Evolutionary conservation across 1,140 invertebrate genomes (phyloP).

Genomic region (Meloidogyne exigua): DNA sequence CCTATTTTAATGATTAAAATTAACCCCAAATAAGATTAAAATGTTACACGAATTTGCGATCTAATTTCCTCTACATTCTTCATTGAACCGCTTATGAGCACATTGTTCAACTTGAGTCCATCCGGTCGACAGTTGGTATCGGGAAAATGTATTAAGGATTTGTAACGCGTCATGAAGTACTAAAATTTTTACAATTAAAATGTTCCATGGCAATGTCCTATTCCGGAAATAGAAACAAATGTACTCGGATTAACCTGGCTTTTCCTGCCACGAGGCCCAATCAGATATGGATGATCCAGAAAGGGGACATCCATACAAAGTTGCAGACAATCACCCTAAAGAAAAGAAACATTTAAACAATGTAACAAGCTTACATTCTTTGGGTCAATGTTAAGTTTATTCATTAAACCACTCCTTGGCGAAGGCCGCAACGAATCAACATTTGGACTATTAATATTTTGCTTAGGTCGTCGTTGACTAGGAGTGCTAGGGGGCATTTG

Average conservation of each 20-base stretch:
- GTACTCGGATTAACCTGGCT: conserved; percentile 12
- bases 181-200: not conserved
- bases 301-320: conserved; percentile 37
- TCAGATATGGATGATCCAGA: conserved; percentile 38
- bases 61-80: conserved; percentile 38
- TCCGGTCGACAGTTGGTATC: conserved; percentile 28
- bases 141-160: conserved; percentile 36
- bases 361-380: not conserved
- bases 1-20: not conserved
- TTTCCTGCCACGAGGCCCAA: conserved; percentile 34
- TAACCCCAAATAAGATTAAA: not conserved
- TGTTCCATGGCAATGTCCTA: too few species aligned
- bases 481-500: not conserved
- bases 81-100: conserved; percentile 32
- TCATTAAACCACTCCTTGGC: not conserved
- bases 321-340: conserved; percentile 32
- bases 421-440: not conserved
- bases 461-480: not conserved
- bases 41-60: conserved; percentile 27
- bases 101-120: conserved; percentile 37
- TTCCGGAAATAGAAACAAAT: too few species aligned
- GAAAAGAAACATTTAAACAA: not conserved
- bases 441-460: not conserved
- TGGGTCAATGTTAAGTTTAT: conserved; percentile 2
- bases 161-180: conserved; percentile 37